Evolutionary conservation across 2,888 invertebrate genomes (phyloP).

Genomic region (Chironomus tentans): DNA sequence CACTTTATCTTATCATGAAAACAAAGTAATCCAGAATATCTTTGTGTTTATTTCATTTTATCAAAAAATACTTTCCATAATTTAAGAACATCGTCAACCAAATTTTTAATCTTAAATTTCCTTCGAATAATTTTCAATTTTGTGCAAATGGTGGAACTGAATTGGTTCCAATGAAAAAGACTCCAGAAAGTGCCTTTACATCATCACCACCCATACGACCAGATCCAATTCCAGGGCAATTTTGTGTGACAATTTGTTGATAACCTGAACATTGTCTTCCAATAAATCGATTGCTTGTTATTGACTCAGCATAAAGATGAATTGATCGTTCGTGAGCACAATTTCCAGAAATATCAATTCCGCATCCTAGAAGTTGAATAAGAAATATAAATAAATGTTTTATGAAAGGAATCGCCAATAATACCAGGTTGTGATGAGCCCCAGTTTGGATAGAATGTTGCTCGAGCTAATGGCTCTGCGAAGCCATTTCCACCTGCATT

Average conservation of each 20-base stretch:
- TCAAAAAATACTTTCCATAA: no score
- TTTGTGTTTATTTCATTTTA: no score
- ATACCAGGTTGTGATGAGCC: constrained; percentile 7
- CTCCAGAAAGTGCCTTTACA: not conserved
- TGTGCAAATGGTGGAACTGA: not conserved
- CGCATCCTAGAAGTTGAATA: no score
- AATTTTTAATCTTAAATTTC: no score
- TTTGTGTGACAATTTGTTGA: not conserved
- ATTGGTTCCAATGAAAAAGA: not conserved
- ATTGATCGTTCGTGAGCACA: constrained; percentile 25
- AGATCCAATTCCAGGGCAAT: constrained; percentile 16
- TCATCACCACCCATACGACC: constrained; percentile 14
- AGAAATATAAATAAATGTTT: no score
- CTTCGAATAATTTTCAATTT: no score
- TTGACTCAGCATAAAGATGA: constrained; percentile 19
- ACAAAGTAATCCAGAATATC: no score
- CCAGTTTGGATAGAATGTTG: constrained; percentile 41
- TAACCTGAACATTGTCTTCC: not conserved
- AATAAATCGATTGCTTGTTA: constrained; percentile 10
- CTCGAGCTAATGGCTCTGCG: constrained; percentile 37
- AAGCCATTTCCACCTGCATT: constrained; percentile 37
- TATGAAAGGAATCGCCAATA: no score
- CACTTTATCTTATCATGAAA: no score
- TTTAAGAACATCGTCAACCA: no score
- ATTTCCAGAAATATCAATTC: constrained; percentile 20